Base-by-base conservation (phyloP, 2,888 invertebrate species). In the Nomada ferruginata region DNA sequence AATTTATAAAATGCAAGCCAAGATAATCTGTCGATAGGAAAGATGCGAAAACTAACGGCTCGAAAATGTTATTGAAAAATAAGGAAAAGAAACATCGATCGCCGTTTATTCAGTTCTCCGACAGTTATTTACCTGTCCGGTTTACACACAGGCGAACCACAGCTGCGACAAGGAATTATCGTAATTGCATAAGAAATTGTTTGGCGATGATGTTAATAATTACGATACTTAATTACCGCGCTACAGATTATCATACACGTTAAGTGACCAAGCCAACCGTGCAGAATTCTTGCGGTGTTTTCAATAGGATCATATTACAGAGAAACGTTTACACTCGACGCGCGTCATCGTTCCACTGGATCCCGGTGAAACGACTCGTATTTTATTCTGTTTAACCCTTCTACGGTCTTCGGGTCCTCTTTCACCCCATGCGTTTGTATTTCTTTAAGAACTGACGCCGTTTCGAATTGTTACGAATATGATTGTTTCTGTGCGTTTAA, bases 141-240 rank as follows among this genome's bases (percentile, higher is more conserved):
- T 0, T 68, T 23, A 18, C 18, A 23, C 1, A 55, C 23, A 20
- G 15, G 9, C 2, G 0, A 68, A 29, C 2, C 29, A n/a, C 18
- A 55, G 23, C 55, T 7, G 13, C 23, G n/a, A 5, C 7, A 15
- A 52, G 1, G 18, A 5, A 60, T 70, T 47, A 70, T 36, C 53
- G 2, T 61, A 60, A 55, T 55, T 71, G 9, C 20, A 18, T 9
- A 15, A 4, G 5, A 23, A 59, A 53, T 47, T 18, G n/a, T 29
- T 47, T n/a, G 9, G n/a, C 15, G 47, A 66, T n/a, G 29, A 47
- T 50, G 11, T 13, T 23, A 50, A 68, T 76, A 78, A 76, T 68
- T 68, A 36, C n/a, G n/a, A 15, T 66, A 15, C 23, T 23, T 13
- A 52, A 70, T 77, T 77, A 77, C 15, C 64, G 20, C 15, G 42